A percentile compares a stretch with the other conserved stretches of the same genome.
phyloP scores from a whole-genome alignment of 2,888 invertebrate species.

The Ectobius pallidus region DNA sequence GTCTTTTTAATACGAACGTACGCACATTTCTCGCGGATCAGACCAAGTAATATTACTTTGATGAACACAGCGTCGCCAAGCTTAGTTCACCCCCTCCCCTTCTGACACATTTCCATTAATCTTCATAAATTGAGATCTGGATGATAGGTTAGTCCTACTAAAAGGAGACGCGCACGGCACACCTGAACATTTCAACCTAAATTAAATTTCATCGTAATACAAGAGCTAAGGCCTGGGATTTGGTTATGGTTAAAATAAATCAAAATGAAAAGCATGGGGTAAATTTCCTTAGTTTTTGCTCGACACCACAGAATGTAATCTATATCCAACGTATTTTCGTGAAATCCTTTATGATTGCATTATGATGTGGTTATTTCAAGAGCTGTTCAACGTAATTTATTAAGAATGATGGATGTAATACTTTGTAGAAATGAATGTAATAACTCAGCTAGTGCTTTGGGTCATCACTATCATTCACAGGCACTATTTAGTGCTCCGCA shows the following conservation, averaged over 20 bases:
- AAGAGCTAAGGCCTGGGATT: constrained; percentile 4
- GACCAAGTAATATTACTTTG: constrained; percentile 17
- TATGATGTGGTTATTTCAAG: background rate
- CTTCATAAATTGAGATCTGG: constrained; percentile 24
- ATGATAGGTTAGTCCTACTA: constrained; percentile 23
- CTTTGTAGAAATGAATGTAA: background rate
- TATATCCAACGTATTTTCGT: constrained; percentile 1
- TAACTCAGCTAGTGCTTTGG: no score
- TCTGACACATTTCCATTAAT: constrained; percentile 28
- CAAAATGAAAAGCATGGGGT: constrained; percentile 13
- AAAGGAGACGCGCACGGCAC: constrained; percentile 2
- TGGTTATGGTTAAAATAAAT: constrained; percentile 15
- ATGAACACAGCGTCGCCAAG: constrained; percentile 19
- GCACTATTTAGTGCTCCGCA: no score
- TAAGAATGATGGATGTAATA: background rate
- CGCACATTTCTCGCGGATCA: background rate
- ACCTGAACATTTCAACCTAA: constrained; percentile 27
- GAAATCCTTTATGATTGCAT: background rate
- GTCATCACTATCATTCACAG: no score
- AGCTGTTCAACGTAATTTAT: background rate
- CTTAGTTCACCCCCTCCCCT: background rate
- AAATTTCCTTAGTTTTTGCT: background rate
- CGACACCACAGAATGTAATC: background rate
- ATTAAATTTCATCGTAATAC: constrained; percentile 24
- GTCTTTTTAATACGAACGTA: background rate